Evolutionary conservation across 1,140 invertebrate genomes (phyloP).

Genomic region (Paraescarpia echinospica): DNA sequence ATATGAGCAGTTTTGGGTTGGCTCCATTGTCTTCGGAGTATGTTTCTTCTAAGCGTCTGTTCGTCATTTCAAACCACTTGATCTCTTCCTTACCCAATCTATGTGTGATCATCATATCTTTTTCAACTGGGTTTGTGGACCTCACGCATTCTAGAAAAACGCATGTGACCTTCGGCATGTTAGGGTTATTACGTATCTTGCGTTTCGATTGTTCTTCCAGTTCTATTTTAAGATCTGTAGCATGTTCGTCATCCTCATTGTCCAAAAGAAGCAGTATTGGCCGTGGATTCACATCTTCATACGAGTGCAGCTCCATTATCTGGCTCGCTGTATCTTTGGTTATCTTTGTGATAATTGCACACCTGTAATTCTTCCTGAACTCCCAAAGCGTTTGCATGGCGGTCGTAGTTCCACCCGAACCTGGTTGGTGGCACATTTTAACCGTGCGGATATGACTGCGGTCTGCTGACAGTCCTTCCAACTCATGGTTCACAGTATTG

Average conservation of each 20-base stretch:
- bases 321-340: conserved; percentile 40
- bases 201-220: background rate
- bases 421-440: conserved; percentile 40
- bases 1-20: conserved; percentile 37
- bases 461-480: conserved; percentile 32
- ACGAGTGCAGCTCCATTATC: conserved; percentile 33
- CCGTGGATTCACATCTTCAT: conserved; percentile 33
- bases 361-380: conserved; percentile 36
- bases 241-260: conserved; percentile 43
- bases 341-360: conserved; percentile 40
- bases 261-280: conserved; percentile 41
- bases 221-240: conserved; percentile 26
- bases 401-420: conserved; percentile 43
- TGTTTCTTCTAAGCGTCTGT: conserved; percentile 29
- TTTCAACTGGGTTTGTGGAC: conserved; percentile 16
- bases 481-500: conserved; percentile 24
- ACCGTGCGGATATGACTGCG: conserved; percentile 36
- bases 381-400: conserved; percentile 45
- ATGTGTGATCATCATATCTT: conserved; percentile 33
- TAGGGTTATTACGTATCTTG: background rate
- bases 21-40: conserved; percentile 19
- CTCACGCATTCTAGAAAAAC: conserved; percentile 25
- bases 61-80: conserved; percentile 37
- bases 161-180: background rate
- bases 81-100: conserved; percentile 33